Evolutionary conservation across 2,888 invertebrate genomes (phyloP), one percentile per base, ranked within the genome.

Genomic region (Xanthia icteritia): DNA sequence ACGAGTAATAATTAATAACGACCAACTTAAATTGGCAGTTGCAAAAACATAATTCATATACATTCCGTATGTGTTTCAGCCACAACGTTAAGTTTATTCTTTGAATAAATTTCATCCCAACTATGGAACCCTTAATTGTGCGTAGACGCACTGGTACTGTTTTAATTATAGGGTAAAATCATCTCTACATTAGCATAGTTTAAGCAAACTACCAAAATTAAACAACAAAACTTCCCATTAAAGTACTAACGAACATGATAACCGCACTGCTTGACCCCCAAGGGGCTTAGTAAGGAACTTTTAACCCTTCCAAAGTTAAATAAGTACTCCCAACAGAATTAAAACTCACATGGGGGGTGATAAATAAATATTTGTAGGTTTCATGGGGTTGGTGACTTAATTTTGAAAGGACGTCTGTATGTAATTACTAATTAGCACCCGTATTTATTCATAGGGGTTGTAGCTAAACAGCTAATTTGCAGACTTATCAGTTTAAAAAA

Each of bases 221-320:
- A n/a, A 11, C 27, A 23, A 48, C 77, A 51, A 78, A 76, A 83
- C 48, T 70, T 36, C 2, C 15, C 45, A 27, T 66, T 61, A n/a
- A 15, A 27, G 31, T 70, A 45, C 36, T 36, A 64, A 36, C 27
- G n/a, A 36, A 58, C 65, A 56, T 66, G 23, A 5, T 31, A 27
- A 66, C 65, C 45, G n/a, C 70, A 54, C 15, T n/a, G 71, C 54
- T 54, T 5, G n/a, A 39, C 61, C 60, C 74, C 58, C 27, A 64
- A 68, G 15, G 23, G 67, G 48, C 54, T 75, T 85, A 68, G 0
- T 36, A 27, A 61, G 20, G 66, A 67, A 75, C 74, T 82, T 81
- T 64, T 27, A 81, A 85, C 70, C 81, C 81, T 61, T 54, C 31
- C 23, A 64, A 70, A 84, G 63, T 74, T 60, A 80, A 80, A 70